Base-by-base conservation (phyloP, 2,888 invertebrate genomes). In the Drosophila falleni region DNA sequence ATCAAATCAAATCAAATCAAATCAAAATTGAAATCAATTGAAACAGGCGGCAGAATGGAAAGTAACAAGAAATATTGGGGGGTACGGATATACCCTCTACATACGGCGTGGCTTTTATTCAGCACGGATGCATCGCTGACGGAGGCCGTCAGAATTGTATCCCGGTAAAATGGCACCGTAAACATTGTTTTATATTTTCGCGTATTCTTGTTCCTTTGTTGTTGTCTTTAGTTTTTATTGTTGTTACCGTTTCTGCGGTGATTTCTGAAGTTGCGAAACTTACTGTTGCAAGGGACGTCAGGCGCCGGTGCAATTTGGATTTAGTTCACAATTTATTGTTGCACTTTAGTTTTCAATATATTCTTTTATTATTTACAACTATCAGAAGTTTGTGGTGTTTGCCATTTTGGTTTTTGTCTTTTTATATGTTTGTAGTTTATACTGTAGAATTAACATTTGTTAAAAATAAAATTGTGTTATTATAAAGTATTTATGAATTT, bases 91-190 rank as follows among this genome's bases (percentile, higher is more conserved):
- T 39, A 54, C 23, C 11, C 33, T 50, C 19, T 74, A 93, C 92
- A 87, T 94, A 95, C 95, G 93, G 94, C 92, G 61, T 93, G 91
- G 85, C 94, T 94, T 62, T 94, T 93, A 85, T 93, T 93, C 60
- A 95, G 93, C 64, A 94, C 93, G 4, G 95, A 95, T 5, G 95
- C 95, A 93, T 95, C 95, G 74, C 95, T 95, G 75, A 95, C 94
- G 19, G 95, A 95, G 71, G 94, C 93, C 71, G 94, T 94, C 66
- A 94, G 88, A 74, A 93, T 91, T 59, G 91, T 93, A 80, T 93
- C 93, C 74, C 93, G 92, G 90, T 93, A 88, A 84, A 91, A 93
- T 72, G 93, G 93, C 74, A 93, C 85, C 47, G 93, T 93, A 78
- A 93, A 93, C 93, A 93, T 93, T 77, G 76, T 82, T 47, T 56